phyloP scores from a whole-genome alignment of 2,113 vertebrate genomes.

The Melanotaenia duboulayi region DNA sequence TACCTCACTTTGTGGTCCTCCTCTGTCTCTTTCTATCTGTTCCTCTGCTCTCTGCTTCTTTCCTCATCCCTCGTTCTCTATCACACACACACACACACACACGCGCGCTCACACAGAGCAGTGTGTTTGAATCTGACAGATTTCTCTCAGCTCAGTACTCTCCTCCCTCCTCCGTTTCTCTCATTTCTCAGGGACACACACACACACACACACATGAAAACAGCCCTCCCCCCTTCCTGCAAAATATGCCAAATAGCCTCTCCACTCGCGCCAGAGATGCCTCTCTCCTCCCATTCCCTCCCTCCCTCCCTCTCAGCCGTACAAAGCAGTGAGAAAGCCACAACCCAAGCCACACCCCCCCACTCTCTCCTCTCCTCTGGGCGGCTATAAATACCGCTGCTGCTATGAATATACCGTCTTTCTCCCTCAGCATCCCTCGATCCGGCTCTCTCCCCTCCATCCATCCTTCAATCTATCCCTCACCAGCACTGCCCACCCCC shows the following conservation, averaged over 20 bases:
- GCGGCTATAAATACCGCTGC: constrained; percentile 85
- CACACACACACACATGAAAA: constrained; percentile 66
- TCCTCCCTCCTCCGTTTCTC: constrained; percentile 43
- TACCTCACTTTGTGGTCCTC: constrained; percentile 79
- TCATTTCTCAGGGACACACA: constrained; percentile 47
- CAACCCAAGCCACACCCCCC: constrained; percentile 74
- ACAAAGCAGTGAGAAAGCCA: constrained; percentile 68
- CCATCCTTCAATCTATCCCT: constrained; percentile 55
- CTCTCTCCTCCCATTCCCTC: constrained; percentile 58
- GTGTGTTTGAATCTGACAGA: constrained; percentile 82
- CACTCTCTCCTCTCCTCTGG: constrained; percentile 77
- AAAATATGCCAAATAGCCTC: constrained; percentile 71
- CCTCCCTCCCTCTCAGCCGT: constrained; percentile 53
- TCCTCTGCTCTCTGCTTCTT: constrained; percentile 54
- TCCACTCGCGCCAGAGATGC: constrained; percentile 55
- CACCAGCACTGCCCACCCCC: constrained; percentile 27
- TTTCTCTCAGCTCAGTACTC: constrained; percentile 77
- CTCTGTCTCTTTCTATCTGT: constrained; percentile 56
- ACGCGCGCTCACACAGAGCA: constrained; percentile 55
- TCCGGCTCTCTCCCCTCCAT: constrained; percentile 32
- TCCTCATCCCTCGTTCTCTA: constrained; percentile 59
- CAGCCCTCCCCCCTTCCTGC: constrained; percentile 66
- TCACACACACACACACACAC: constrained; percentile 12
- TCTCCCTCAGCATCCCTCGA: constrained; percentile 77
- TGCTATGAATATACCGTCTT: constrained; percentile 85